A percentile compares a stretch with the other conserved stretches of the same genome.
These are phyloP conservation scores for Onthophagus taurus DNA, from an alignment of 1,140 invertebrate genomes.

Conservation along the genomic window DNA sequence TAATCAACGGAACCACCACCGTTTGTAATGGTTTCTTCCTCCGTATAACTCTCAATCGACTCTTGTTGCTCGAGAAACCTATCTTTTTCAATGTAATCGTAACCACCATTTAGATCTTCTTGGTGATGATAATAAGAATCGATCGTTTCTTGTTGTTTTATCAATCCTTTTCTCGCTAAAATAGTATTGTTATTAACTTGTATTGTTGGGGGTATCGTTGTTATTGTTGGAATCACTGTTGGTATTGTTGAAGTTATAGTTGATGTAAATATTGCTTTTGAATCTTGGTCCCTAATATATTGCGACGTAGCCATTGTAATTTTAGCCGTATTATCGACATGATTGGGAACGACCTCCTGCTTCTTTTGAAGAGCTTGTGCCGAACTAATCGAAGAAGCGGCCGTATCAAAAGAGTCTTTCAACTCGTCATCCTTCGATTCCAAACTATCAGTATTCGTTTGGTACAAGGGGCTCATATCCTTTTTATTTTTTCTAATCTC, in stretches of 20 bases:
- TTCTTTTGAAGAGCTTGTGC: constrained; percentile 20
- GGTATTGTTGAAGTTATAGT: constrained; percentile 21
- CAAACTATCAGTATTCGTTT: constrained; percentile 46
- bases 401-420: constrained; percentile 51
- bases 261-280: constrained; percentile 33
- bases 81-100: constrained; percentile 15
- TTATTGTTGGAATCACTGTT: constrained; percentile 32
- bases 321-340: background rate
- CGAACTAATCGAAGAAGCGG: constrained; percentile 42
- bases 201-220: constrained; percentile 32
- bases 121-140: constrained; percentile 24
- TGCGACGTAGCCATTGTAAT: constrained; percentile 15
- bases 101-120: constrained; percentile 13
- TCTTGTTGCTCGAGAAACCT: constrained; percentile 38
- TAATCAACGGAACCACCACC: constrained; percentile 18
- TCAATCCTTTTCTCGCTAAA: constrained; percentile 26
- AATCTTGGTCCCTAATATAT: constrained; percentile 32
- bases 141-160: constrained; percentile 41
- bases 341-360: background rate
- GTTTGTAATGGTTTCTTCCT: constrained; percentile 28
- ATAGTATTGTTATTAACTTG: constrained; percentile 23
- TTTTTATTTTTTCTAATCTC: too few relatives aligned
- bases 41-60: constrained; percentile 40
- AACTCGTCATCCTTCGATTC: constrained; percentile 47
- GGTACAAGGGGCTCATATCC: constrained; percentile 37